Base-by-base conservation (phyloP, 2,797 vertebrate species). In the Morelia viridis region DNA sequence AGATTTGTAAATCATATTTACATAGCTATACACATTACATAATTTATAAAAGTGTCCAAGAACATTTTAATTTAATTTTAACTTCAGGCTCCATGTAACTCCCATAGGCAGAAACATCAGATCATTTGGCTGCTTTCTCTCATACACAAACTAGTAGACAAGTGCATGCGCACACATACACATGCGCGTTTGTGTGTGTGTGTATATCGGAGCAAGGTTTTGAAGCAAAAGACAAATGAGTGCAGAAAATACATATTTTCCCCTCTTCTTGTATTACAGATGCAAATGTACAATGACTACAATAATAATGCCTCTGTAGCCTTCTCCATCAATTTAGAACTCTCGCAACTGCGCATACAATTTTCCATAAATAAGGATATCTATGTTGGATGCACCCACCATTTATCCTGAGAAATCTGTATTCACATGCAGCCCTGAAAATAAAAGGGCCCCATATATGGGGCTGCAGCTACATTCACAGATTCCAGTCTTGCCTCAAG, bases 291-390 rank as follows among this genome's bases (percentile, higher is more conserved):
- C 9, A 4, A 15, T 28, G 19, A 83, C 24, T 3, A 46, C 41
- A 26, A n/a, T 28, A 35, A 61, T n/a, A 35, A 24, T 50, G 35
- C 17, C n/a, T 31, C 46, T 31, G 57, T 24, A 50, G 12, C 1
- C 8, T 85, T 68, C 6, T 9, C 15, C 1, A 58, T 60, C 22
- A 26, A 46, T 12, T 85, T 60, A 60, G 85, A 89, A 85, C 35
- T 22, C 15, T 31, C 17, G 28, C 11, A 46, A 76, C 10, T 65
- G 31, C 85, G 58, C 22, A 28, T n/a, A 7, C 15, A 26, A 31
- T 11, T 85, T 89, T 89, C 28, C 24, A 46, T 58, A 85, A 85
- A 89, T 35, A 19, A 86, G n/a, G 85, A 58, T 31, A 60, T 60
- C 53, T 60, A 86, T 31, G 35, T 22, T 58, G 58, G 19, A 35